Percentiles rank a stretch among this genome's conserved stretches.
Evolutionary conservation across 2,113 vertebrate species (phyloP).

Genomic region (Acanthochromis polyacanthus): DNA sequence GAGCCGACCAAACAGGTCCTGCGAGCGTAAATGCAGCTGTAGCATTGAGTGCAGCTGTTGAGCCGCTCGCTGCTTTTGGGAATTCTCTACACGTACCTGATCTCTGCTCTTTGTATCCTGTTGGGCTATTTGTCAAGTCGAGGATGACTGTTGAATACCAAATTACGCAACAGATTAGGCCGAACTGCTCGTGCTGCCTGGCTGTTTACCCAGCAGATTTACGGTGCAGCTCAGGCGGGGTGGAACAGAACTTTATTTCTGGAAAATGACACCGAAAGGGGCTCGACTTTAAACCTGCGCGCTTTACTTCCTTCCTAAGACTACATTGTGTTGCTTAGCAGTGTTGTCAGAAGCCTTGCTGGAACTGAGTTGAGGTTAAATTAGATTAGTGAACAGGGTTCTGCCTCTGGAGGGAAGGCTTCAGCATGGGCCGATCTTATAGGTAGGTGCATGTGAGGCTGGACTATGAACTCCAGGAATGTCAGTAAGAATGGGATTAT

Average conservation of each 20-base stretch:
- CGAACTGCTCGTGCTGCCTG: conserved; percentile 19
- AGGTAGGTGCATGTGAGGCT: conserved; percentile 1
- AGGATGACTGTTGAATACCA: conserved; percentile 36
- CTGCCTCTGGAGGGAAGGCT: conserved; percentile 6
- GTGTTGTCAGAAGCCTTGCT: background rate
- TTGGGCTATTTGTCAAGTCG: conserved; percentile 44
- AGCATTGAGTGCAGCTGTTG: conserved; percentile 44
- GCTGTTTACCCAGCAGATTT: conserved; percentile 44
- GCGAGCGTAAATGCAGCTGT: conserved; percentile 33
- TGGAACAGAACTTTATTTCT: background rate
- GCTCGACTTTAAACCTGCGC: conserved; percentile 11
- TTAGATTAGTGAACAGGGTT: conserved; percentile 35
- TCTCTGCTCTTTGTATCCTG: conserved; percentile 31
- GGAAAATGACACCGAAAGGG: conserved; percentile 1
- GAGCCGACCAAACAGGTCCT: conserved; percentile 56
- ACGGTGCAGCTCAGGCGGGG: conserved; percentile 12
- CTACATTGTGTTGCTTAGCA: background rate
- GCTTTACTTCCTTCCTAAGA: background rate
- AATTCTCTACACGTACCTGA: conserved; percentile 67
- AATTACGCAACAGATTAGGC: conserved; percentile 30
- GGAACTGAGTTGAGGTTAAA: conserved; percentile 19
- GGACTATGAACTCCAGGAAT: conserved; percentile 27
- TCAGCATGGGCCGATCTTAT: background rate
- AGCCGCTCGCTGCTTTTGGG: conserved; percentile 37
- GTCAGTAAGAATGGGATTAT: conserved; percentile 18